Conservation (phyloP, 1,140 invertebrate genomes). For the Papilio polyxenes region DNA sequence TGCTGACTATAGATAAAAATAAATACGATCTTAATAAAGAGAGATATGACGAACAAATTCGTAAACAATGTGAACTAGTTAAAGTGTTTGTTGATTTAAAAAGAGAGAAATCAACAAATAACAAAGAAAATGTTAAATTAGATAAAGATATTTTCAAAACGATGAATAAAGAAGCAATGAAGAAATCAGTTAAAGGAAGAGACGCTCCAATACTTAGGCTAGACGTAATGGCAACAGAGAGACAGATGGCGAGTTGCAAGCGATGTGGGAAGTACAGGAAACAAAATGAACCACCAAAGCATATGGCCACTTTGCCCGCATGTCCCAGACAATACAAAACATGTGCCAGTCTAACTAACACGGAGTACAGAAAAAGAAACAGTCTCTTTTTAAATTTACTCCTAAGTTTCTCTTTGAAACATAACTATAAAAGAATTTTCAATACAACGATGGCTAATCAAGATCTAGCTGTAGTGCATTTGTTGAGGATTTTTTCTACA, state of each 20-base stretch:
- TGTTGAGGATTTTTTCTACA: conserved; percentile 60
- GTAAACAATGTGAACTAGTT: conserved; percentile 9
- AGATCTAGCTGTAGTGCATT: conserved; percentile 62
- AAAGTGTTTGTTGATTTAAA: conserved; percentile 33
- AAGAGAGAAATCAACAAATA: conserved; percentile 26
- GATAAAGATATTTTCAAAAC: conserved; percentile 29
- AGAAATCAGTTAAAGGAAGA: conserved; percentile 42
- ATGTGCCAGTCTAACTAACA: conserved; percentile 54
- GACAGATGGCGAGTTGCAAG: conserved; percentile 58
- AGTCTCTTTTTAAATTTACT: conserved; percentile 61
- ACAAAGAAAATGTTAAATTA: conserved; percentile 14
- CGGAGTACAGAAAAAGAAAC: conserved; percentile 55
- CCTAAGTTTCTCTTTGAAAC: conserved; percentile 67
- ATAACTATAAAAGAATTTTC: conserved; percentile 69
- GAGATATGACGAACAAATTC: conserved; percentile 35
- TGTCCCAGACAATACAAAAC: conserved; percentile 66
- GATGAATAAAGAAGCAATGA: conserved; percentile 46
- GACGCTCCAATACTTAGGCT: conserved; percentile 63
- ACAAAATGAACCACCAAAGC: conserved; percentile 57
- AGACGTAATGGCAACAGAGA: conserved; percentile 63
- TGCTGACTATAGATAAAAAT: conserved; percentile 62
- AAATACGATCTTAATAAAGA: conserved; percentile 54
- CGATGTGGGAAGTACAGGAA: conserved; percentile 72
- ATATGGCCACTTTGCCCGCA: conserved; percentile 47
- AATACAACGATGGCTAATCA: conserved; percentile 73